phyloP scores from a whole-genome alignment of 2,113 vertebrate genomes.

The Pantherophis guttatus region DNA sequence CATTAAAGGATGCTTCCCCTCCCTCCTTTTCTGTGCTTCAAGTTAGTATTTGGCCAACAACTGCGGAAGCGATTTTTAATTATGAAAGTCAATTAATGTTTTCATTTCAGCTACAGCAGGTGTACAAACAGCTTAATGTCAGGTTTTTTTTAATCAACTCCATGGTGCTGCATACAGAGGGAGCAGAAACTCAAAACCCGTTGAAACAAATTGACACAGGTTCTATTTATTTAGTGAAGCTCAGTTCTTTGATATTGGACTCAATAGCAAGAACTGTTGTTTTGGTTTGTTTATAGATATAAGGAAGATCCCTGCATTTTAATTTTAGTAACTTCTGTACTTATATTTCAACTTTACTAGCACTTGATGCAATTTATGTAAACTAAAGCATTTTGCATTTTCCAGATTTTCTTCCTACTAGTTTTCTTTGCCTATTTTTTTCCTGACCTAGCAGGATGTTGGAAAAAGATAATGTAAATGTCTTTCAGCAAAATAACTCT shows the following conservation, averaged over 20 bases:
- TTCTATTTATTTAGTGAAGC: constrained; percentile 20
- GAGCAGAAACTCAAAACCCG: constrained; percentile 15
- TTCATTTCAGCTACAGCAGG: constrained; percentile 37
- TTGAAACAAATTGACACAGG: constrained; percentile 22
- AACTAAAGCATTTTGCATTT: rapidly evolving
- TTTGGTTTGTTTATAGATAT: neutral
- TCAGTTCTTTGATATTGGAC: constrained; percentile 13
- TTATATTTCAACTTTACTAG: neutral
- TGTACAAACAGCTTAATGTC: constrained; percentile 27
- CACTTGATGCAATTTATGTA: constrained; percentile 1
- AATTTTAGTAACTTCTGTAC: constrained; percentile 1
- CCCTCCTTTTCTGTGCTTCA: constrained; percentile 19
- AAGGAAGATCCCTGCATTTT: neutral
- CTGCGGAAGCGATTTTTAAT: constrained; percentile 27
- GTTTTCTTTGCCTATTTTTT: neutral
- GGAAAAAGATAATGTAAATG: neutral
- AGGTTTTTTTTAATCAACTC: constrained; percentile 24
- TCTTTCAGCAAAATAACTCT: neutral
- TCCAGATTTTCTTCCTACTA: neutral
- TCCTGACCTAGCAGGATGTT: neutral
- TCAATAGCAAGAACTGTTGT: neutral
- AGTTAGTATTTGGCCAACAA: constrained; percentile 34
- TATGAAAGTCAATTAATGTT: constrained; percentile 28
- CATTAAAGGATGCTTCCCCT: neutral
- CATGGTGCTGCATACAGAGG: constrained; percentile 1